These are phyloP conservation scores for Elanoides forficatus DNA, from an alignment of 2,113 vertebrate genomes.

Conservation along the genomic window DNA sequence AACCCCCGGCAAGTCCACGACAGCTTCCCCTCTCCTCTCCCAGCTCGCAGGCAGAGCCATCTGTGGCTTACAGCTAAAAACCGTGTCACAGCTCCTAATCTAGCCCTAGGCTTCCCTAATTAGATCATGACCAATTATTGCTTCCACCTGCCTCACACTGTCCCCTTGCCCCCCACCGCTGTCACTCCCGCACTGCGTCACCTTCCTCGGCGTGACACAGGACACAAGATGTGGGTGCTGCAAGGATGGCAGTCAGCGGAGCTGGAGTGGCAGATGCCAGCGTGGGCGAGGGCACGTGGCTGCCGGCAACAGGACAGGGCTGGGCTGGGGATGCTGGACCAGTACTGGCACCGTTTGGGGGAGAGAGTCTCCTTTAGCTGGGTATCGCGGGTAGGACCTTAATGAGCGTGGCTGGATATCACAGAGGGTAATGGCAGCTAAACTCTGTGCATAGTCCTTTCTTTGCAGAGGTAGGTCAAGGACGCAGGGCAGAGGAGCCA, in stretches of 20 bases:
- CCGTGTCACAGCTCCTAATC: slow-evolving; percentile 3
- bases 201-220: neutral
- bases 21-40: neutral
- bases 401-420: rapidly evolving
- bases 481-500: neutral
- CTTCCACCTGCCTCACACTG: slow-evolving; percentile 35
- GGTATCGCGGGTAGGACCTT: neutral
- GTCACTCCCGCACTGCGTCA: neutral
- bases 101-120: slow-evolving; percentile 35
- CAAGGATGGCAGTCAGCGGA: neutral
- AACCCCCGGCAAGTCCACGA: neutral
- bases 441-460: neutral
- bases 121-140: slow-evolving; percentile 51
- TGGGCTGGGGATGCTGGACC: neutral
- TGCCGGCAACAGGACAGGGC: neutral
- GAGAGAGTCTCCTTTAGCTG: neutral
- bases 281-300: rapidly evolving
- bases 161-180: neutral
- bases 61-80: neutral
- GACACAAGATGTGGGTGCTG: neutral
- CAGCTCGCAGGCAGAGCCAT: neutral
- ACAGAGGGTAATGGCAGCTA: neutral
- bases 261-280: neutral
- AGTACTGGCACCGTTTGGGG: rapidly evolving
- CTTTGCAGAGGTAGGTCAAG: neutral